Base-by-base conservation (phyloP, 2,797 vertebrate species). In the Ctenosaura bakeri region DNA sequence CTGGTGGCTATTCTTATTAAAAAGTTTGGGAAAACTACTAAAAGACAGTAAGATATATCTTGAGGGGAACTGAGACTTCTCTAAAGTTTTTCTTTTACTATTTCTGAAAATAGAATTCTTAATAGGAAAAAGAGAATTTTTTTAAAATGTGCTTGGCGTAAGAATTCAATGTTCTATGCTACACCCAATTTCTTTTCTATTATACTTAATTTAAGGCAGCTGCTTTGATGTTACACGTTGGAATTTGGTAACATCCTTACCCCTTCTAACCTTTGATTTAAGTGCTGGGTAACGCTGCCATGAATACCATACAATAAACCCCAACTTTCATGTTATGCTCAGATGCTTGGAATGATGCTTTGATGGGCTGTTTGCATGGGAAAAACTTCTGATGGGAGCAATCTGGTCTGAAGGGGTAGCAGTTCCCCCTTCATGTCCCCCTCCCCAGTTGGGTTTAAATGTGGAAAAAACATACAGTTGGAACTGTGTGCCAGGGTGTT, bases 241-340 rank as follows among this genome's bases (percentile, higher is more conserved):
- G 20, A 12, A 69, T 24, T 69, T 69, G 59, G 50, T 29, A 69
- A 29, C 38, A 16, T 83, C 20, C 54, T 62, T 20, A n/a, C 16
- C 16, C 22, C 22, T 84, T 74, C 18, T 10, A 7, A 50, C 32
- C 9, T 85, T 32, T 54, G 22, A 73, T 38, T 24, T 46, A 42
- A 46, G 59, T 46, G 20, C 82, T 83, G 42, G 10, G 35, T 38
- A 83, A 64, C 54, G 35, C 50, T 90, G 88, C 64, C 86, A 87
- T 26, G 24, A 86, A 88, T 69, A 88, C 64, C 22, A 71, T 46
- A 12, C 69, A 54, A 22, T 74, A 85, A 83, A 24, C 80, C 64
- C 78, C 18, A 79, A 90, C 66, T 8, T 6, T 88, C 32, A 35
- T 24, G 32, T 38, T 82, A 82, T 82, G 80, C 18, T 38, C 54